Conservation (phyloP, 2,797 vertebrate genomes). For the Eutrigla gurnardus region DNA sequence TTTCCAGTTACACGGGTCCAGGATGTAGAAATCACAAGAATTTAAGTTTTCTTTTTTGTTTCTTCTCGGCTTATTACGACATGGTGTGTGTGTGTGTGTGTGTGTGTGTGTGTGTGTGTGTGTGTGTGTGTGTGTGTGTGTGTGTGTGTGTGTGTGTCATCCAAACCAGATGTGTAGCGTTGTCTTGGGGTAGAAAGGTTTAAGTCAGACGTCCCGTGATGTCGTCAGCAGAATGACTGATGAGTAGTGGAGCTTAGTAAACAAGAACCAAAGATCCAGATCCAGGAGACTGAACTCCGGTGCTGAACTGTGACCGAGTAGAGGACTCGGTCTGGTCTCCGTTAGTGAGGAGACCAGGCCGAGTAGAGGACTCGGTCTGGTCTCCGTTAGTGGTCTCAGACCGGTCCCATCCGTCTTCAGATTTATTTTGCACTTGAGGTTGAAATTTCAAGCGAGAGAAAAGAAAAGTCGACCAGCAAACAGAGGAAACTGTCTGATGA, state of each 20-base stretch:
- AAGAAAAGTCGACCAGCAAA: background rate
- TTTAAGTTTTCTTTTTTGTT: conserved; percentile 21
- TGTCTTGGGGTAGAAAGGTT: background rate
- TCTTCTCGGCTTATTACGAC: conserved; percentile 33
- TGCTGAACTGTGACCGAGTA: conserved; percentile 28
- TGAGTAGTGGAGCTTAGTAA: conserved; percentile 70
- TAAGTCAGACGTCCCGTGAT: no score
- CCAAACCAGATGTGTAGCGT: conserved; percentile 47
- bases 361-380: background rate
- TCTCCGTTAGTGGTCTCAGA: background rate
- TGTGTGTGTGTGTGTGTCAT: no score
- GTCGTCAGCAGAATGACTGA: background rate
- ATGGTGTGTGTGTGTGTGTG: conserved; percentile 32
- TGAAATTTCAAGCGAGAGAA: background rate
- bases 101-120: background rate
- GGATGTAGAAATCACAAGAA: conserved; percentile 78
- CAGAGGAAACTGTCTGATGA: background rate
- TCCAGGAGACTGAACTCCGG: conserved; percentile 40
- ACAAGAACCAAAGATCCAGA: conserved; percentile 74
- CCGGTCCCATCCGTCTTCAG: background rate
- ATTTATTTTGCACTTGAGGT: background rate
- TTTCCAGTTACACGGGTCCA: conserved; percentile 87
- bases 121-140: background rate
- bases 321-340: background rate
- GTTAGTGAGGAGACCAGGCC: conserved; percentile 2